phyloP scores from a whole-genome alignment of 2,113 vertebrate genomes.

The Naja naja region DNA sequence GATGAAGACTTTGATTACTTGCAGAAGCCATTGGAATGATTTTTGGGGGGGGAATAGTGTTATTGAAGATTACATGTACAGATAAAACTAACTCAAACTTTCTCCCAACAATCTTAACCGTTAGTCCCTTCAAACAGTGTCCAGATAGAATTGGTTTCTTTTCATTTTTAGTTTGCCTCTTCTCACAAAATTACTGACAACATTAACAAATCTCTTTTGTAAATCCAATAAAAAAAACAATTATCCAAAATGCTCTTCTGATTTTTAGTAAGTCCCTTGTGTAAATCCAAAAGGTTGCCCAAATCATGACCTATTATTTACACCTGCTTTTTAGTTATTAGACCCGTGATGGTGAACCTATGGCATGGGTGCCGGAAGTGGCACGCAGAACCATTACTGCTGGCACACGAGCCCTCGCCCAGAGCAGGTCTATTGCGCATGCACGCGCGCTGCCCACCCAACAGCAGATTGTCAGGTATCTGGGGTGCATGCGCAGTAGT shows the following conservation, averaged over 20 bases:
- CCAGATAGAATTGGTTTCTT: not conserved
- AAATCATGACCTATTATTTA: not conserved
- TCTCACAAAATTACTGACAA: not conserved
- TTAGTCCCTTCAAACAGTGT: not conserved
- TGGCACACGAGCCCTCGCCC: no score
- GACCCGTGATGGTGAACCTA: not conserved
- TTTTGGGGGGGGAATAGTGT: not conserved
- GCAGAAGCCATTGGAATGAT: not conserved
- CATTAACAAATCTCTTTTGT: not conserved
- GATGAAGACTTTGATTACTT: not conserved
- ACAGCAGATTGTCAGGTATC: no score
- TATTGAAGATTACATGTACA: not conserved
- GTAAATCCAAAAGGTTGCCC: not conserved
- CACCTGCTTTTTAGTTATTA: not conserved
- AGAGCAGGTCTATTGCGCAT: no score
- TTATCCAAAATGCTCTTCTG: not conserved
- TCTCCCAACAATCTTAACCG: not conserved
- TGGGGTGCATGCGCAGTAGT: no score
- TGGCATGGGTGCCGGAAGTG: no score
- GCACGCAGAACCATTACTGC: no score
- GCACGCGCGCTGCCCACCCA: no score
- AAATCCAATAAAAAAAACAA: not conserved
- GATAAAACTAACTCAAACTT: not conserved
- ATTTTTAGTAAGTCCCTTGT: not conserved
- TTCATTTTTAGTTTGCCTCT: not conserved